Conservation (phyloP, 35 echinoderm and acorn worm species). For the Hemicentrotus pulcherrimus region DNA sequence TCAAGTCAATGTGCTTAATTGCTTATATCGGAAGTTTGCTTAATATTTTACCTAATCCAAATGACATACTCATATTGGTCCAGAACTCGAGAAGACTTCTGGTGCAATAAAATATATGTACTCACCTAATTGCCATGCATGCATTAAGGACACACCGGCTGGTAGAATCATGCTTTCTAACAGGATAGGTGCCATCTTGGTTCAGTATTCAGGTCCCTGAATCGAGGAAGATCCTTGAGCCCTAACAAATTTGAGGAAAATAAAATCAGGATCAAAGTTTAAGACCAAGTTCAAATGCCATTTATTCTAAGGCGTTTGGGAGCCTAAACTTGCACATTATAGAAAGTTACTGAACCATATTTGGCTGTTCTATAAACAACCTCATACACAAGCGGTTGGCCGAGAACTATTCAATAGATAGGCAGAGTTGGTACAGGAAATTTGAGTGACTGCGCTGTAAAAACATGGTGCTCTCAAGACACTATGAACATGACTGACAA, state of each 20-base stretch:
- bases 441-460: no score
- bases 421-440: no score
- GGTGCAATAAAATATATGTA: background rate
- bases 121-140: conserved; percentile 55
- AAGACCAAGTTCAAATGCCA: no score
- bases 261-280: background rate
- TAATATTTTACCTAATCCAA: background rate
- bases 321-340: no score
- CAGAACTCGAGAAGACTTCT: background rate
- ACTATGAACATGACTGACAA: no score
- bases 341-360: no score
- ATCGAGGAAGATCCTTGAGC: background rate
- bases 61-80: background rate
- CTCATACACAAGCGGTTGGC: no score
- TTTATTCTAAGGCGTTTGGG: no score
- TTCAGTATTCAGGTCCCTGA: background rate
- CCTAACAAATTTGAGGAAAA: no score
- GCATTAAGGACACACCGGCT: conserved; percentile 45
- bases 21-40: background rate
- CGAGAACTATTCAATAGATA: no score
- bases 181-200: background rate
- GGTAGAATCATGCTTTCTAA: conserved; percentile 37
- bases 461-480: no score
- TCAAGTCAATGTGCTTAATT: background rate
- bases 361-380: no score